Percentiles rank a stretch among this genome's conserved stretches.
Evolutionary conservation across 2,113 vertebrate species (phyloP).

Genomic region (Hyperopisus bebe): DNA sequence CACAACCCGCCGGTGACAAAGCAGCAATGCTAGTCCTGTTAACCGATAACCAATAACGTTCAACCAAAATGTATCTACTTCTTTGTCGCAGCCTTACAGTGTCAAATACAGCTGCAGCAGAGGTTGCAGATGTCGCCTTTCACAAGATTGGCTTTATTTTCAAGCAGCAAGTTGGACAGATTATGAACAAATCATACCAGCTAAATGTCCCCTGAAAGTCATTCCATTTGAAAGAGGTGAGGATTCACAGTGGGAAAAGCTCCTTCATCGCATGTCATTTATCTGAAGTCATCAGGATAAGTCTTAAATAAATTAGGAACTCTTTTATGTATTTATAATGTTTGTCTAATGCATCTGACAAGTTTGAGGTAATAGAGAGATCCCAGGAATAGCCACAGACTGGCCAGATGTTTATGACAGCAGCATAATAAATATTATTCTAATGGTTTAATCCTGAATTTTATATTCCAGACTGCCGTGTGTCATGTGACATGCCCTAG

Average conservation of each 20-base stretch:
- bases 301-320: not conserved
- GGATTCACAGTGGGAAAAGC: not conserved
- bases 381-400: not conserved
- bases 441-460: slow-evolving; percentile 3
- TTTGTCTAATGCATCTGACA: not conserved
- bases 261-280: not conserved
- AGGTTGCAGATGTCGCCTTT: not conserved
- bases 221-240: not conserved
- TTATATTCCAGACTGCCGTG: not conserved
- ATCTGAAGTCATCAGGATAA: not conserved
- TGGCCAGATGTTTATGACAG: not conserved
- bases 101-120: not conserved
- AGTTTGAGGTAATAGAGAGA: not conserved
- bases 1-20: not conserved
- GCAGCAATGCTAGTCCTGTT: not conserved
- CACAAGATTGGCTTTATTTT: slow-evolving; percentile 39
- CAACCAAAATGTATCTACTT: not conserved
- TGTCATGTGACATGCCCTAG: not conserved
- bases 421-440: slow-evolving; percentile 4
- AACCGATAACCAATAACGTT: not conserved
- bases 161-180: slow-evolving; percentile 34
- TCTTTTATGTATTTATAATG: not conserved
- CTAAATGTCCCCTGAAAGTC: not conserved
- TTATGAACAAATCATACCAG: not conserved
- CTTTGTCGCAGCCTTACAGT: not conserved